A percentile compares a stretch with the other conserved stretches of the same genome.
Evolutionary conservation across 1,140 invertebrate species (phyloP).

Genomic region (Temnothorax longispinosus): DNA sequence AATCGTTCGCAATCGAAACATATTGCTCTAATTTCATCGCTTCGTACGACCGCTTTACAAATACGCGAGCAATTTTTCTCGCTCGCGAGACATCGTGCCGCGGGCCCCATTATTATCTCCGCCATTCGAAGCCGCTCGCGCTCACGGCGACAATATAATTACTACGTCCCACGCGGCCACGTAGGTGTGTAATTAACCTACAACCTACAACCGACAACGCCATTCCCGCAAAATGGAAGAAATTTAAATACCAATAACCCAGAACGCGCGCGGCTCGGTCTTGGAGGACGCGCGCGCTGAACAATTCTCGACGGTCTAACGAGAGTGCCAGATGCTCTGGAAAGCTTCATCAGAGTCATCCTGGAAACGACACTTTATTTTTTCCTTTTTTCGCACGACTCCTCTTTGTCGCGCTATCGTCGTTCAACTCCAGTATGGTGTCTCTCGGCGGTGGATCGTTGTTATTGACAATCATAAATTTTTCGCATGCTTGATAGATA

Average conservation of each 20-base stretch:
- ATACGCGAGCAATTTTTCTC: slow-evolving; percentile 12
- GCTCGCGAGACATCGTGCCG: not conserved
- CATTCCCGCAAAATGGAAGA: slow-evolving; percentile 69
- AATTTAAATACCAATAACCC: slow-evolving; percentile 76
- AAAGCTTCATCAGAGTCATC: slow-evolving; percentile 66
- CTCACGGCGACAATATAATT: slow-evolving; percentile 67
- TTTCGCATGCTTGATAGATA: not conserved
- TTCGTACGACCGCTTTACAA: not conserved
- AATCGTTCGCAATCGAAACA: not conserved
- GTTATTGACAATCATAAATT: slow-evolving; percentile 7
- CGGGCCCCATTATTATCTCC: slow-evolving; percentile 32
- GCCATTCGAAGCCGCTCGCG: slow-evolving; percentile 33
- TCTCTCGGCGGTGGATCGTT: not conserved
- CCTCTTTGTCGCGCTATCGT: not conserved
- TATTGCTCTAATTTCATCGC: not conserved
- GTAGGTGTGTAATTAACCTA: slow-evolving; percentile 70
- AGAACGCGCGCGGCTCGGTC: slow-evolving; percentile 13
- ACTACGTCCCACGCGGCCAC: slow-evolving; percentile 31
- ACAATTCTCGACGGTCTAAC: slow-evolving; percentile 65
- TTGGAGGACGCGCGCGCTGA: slow-evolving; percentile 48
- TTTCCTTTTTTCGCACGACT: not conserved
- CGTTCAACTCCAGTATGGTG: not conserved
- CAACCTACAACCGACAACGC: slow-evolving; percentile 68
- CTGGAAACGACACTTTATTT: slow-evolving; percentile 34
- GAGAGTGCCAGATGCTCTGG: slow-evolving; percentile 67